Conservation (phyloP, 1,140 invertebrate genomes). For the Antheraea mylitta region DNA sequence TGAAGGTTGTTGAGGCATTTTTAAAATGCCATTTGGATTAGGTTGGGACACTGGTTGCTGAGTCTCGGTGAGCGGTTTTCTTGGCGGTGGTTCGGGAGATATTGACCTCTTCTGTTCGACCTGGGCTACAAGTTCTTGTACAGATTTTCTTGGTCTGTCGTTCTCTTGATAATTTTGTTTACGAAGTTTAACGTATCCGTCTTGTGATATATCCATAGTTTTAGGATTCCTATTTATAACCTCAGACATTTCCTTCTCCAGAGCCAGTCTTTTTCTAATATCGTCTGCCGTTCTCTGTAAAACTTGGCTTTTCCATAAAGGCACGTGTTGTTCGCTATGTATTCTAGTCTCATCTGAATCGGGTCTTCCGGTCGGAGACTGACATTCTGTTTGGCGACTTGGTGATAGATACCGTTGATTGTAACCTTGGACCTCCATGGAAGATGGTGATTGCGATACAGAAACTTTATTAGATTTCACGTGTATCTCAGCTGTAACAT, state of each 20-base stretch:
- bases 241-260: slow-evolving; percentile 64
- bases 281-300: slow-evolving; percentile 71
- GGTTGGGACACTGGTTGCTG: slow-evolving; percentile 41
- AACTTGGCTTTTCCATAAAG: slow-evolving; percentile 70
- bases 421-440: slow-evolving; percentile 46
- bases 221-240: slow-evolving; percentile 51
- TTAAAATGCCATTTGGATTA: slow-evolving; percentile 42
- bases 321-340: slow-evolving; percentile 36
- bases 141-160: slow-evolving; percentile 68
- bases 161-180: slow-evolving; percentile 53
- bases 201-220: slow-evolving; percentile 68
- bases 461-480: slow-evolving; percentile 64
- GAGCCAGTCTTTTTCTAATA: slow-evolving; percentile 57
- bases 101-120: slow-evolving; percentile 74
- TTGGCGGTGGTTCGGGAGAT: slow-evolving; percentile 51
- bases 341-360: slow-evolving; percentile 47
- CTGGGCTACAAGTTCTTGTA: slow-evolving; percentile 80
- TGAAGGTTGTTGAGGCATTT: slow-evolving; percentile 68
- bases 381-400: slow-evolving; percentile 49
- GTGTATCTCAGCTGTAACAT: slow-evolving; percentile 75
- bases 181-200: slow-evolving; percentile 71
- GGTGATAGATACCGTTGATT: slow-evolving; percentile 51
- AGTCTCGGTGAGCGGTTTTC: slow-evolving; percentile 45
- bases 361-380: slow-evolving; percentile 48
- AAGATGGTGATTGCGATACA: slow-evolving; percentile 59